Evolutionary conservation across 2,888 invertebrate genomes (phyloP).

Genomic region (Phytoseiulus persimilis): DNA sequence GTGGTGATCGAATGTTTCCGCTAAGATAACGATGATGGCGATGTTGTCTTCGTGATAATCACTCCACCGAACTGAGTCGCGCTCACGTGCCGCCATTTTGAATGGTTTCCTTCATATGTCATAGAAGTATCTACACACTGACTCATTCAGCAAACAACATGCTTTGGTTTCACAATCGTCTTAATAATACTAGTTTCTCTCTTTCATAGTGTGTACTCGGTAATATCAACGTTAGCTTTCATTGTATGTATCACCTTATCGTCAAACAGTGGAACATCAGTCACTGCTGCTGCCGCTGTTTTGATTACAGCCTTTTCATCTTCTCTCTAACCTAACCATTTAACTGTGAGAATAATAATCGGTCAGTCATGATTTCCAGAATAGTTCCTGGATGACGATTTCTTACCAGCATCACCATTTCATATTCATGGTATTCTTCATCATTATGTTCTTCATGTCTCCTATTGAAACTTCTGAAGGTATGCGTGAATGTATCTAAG

Average conservation of each 20-base stretch:
- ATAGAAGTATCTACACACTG: background rate
- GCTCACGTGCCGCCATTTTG: background rate
- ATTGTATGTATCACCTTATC: background rate
- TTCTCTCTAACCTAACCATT: background rate
- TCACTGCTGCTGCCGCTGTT: slow-evolving; percentile 9
- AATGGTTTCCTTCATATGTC: background rate
- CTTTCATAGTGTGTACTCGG: background rate
- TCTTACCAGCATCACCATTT: background rate
- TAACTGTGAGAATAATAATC: background rate
- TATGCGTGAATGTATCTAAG: background rate
- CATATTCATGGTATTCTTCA: background rate
- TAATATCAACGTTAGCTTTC: background rate
- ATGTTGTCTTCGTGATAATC: background rate
- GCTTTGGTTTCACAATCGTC: background rate
- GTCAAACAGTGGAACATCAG: background rate
- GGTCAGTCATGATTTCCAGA: background rate
- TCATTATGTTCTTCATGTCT: background rate
- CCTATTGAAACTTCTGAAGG: background rate
- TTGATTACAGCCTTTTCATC: background rate
- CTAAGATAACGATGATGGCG: background rate
- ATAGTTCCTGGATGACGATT: too few relatives aligned
- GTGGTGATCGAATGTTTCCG: background rate
- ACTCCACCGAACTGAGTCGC: background rate
- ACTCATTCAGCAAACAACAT: background rate
- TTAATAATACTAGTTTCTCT: background rate